A percentile compares a stretch with the other conserved stretches of the same genome.
Conservation (phyloP, 2,888 invertebrate species). For the Agrochola litura region DNA sequence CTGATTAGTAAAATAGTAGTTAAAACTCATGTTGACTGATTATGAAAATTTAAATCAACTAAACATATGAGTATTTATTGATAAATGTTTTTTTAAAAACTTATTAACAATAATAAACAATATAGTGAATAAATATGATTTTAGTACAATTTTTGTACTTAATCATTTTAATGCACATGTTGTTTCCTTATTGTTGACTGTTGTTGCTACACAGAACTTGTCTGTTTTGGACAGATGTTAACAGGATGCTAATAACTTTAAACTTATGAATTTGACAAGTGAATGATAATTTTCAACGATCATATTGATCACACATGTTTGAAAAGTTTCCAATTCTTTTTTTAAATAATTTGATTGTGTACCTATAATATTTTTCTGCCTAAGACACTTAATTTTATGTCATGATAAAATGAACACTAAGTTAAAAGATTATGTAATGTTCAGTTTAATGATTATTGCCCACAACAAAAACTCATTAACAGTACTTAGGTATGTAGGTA, state of each 20-base stretch:
- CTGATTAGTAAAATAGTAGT: too few species aligned
- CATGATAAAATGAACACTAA: not conserved
- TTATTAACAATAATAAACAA: too few species aligned
- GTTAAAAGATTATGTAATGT: not conserved
- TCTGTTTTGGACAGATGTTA: not conserved
- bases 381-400: not conserved
- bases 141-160: not conserved
- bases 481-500: not conserved
- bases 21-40: too few species aligned
- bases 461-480: not conserved
- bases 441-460: not conserved
- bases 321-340: not conserved
- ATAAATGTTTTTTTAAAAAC: too few species aligned
- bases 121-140: not conserved
- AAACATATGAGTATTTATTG: too few species aligned
- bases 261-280: not conserved
- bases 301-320: not conserved
- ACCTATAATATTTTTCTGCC: not conserved
- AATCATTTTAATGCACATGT: not conserved
- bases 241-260: not conserved
- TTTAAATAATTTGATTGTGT: not conserved
- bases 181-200: not conserved
- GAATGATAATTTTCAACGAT: constrained; percentile 19
- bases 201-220: not conserved
- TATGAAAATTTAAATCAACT: too few species aligned